These are phyloP conservation scores for Probaryconus sp. DNA, from an alignment of 1,140 invertebrate genomes.

Conservation along the genomic window DNA sequence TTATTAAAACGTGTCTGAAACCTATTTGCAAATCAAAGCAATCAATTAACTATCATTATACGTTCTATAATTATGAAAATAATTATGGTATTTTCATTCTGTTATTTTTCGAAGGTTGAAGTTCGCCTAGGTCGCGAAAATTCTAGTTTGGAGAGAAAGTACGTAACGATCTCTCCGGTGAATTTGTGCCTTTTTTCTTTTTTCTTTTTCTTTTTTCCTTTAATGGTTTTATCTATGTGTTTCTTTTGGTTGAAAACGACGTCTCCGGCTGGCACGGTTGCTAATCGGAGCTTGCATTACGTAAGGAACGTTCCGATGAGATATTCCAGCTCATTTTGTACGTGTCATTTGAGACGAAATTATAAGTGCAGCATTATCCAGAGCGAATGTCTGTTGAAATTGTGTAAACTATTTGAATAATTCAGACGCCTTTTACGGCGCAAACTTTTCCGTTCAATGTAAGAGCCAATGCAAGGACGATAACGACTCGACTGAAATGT, in stretches of 20 bases:
- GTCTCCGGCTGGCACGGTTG: constrained; percentile 45
- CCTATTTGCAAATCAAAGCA: too few relatives aligned
- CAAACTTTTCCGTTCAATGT: too few relatives aligned
- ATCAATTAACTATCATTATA: too few relatives aligned
- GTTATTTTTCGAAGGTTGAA: constrained; percentile 22
- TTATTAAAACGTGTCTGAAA: too few relatives aligned
- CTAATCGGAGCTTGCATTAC: constrained; percentile 58
- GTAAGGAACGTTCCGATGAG: constrained; percentile 37
- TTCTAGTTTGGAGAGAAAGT: constrained; percentile 40
- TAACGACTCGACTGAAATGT: too few relatives aligned
- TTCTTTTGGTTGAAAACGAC: constrained; percentile 30
- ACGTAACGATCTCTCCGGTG: constrained; percentile 25
- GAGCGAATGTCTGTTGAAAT: background rate
- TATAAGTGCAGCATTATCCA: constrained; percentile 14
- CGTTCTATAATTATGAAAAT: too few relatives aligned
- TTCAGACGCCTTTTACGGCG: too few relatives aligned
- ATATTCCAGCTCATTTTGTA: constrained; percentile 32
- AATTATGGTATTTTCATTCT: too few relatives aligned
- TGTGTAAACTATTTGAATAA: too few relatives aligned
- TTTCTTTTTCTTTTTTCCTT: constrained; percentile 19
- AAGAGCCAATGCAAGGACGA: too few relatives aligned
- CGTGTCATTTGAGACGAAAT: constrained; percentile 34
- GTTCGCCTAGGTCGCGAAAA: constrained; percentile 30
- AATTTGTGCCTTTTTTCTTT: too few relatives aligned
- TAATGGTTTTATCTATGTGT: constrained; percentile 34